A percentile compares a stretch with the other conserved stretches of the same genome.
Evolutionary conservation across 2,797 vertebrate species (phyloP).

Genomic region (Crax fasciolata): DNA sequence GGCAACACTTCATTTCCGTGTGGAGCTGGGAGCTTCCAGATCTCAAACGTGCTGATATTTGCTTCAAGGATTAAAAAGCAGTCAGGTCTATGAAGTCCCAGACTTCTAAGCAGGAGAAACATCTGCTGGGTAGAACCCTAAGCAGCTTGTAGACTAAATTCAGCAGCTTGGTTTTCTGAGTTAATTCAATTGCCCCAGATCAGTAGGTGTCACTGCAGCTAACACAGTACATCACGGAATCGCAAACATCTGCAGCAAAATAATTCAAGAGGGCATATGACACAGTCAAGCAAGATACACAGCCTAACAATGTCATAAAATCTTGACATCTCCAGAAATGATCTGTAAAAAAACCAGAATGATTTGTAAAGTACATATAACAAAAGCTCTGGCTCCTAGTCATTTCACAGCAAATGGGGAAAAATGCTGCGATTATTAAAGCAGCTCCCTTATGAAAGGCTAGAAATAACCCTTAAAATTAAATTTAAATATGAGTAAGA

Average conservation of each 20-base stretch:
- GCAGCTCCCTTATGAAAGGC: slow-evolving; percentile 54
- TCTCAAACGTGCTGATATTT: slow-evolving; percentile 82
- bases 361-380: slow-evolving; percentile 45
- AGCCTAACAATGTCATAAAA: slow-evolving; percentile 43
- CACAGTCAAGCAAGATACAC: slow-evolving; percentile 32
- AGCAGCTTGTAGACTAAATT: slow-evolving; percentile 56
- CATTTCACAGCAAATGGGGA: slow-evolving; percentile 61
- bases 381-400: slow-evolving; percentile 49
- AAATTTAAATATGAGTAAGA: slow-evolving; percentile 82
- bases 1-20: slow-evolving; percentile 66
- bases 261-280: slow-evolving; percentile 41
- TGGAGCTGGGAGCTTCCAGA: slow-evolving; percentile 57
- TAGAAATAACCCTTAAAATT: slow-evolving; percentile 67
- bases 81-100: slow-evolving; percentile 62
- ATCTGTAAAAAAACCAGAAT: slow-evolving; percentile 30
- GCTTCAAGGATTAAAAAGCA: slow-evolving; percentile 81
- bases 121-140: slow-evolving; percentile 75
- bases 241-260: slow-evolving; percentile 42
- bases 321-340: slow-evolving; percentile 38
- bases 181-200: slow-evolving; percentile 62
- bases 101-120: slow-evolving; percentile 75
- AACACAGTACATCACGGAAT: slow-evolving; percentile 47
- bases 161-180: slow-evolving; percentile 70
- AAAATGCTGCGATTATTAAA: slow-evolving; percentile 68
- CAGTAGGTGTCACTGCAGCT: slow-evolving; percentile 60